A percentile compares a stretch with the other conserved stretches of the same genome.
phyloP scores from a whole-genome alignment of 2,113 vertebrate genomes.

The Micromys minutus region DNA sequence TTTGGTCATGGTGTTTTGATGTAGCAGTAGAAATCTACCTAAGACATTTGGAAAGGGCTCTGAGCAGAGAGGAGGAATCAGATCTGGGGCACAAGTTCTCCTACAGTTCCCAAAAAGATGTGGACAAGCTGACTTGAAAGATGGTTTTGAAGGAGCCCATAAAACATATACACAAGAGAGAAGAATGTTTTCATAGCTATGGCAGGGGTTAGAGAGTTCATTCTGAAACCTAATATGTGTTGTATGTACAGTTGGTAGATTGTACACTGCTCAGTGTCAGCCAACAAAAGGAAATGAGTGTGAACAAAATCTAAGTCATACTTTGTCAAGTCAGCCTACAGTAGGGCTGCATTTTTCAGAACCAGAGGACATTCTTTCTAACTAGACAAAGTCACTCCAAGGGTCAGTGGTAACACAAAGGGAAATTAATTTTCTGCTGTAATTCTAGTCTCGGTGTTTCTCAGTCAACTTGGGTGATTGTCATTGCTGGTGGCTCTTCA shows the following conservation, averaged over 20 bases:
- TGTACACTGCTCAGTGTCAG: accelerated
- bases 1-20: background rate
- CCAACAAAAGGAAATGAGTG: background rate
- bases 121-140: background rate
- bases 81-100: background rate
- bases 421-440: background rate
- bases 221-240: background rate
- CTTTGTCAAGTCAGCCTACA: background rate
- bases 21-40: background rate
- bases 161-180: background rate
- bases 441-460: background rate
- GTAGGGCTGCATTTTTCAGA: background rate
- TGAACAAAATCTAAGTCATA: background rate
- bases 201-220: background rate
- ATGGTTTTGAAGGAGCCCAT: background rate
- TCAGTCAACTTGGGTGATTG: background rate
- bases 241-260: background rate
- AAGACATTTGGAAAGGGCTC: background rate
- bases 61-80: background rate
- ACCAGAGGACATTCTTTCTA: background rate
- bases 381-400: background rate
- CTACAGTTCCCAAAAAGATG: background rate
- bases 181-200: background rate
- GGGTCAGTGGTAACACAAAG: background rate
- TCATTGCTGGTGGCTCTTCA: background rate